A percentile compares a stretch with the other conserved stretches of the same genome.
These are phyloP conservation scores for Balaenoptera acutorostrata DNA, from an alignment of 2,113 vertebrate genomes.

Conservation along the genomic window DNA sequence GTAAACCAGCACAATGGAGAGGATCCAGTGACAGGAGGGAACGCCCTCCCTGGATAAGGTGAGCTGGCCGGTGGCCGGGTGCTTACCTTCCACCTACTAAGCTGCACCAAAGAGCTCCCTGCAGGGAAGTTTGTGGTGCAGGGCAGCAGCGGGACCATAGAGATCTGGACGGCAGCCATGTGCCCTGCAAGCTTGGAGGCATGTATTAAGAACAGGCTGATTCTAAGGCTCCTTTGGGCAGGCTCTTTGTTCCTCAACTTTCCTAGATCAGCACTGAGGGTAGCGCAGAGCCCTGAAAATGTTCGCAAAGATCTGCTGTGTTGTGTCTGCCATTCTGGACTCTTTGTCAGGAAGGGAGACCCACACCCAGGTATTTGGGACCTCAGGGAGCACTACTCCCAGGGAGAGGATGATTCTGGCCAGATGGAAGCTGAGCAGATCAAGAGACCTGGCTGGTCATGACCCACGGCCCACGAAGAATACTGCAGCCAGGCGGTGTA, in stretches of 20 bases:
- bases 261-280: not conserved
- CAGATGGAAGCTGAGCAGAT: not conserved
- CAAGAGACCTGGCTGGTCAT: not conserved
- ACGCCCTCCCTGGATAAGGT: not conserved
- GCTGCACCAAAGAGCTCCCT: not conserved
- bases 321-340: not conserved
- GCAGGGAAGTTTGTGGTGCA: not conserved
- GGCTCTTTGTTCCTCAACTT: not conserved
- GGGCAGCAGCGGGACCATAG: not conserved
- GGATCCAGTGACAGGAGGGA: constrained; percentile 6
- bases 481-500: not conserved
- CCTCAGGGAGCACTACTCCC: not conserved
- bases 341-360: not conserved
- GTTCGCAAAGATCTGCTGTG: not conserved
- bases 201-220: not conserved
- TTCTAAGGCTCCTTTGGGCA: not conserved
- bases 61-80: not conserved
- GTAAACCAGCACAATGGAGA: constrained; percentile 47
- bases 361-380: not conserved
- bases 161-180: fast-evolving
- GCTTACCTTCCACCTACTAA: not conserved
- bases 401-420: not conserved
- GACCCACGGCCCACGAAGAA: not conserved
- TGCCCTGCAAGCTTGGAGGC: not conserved
- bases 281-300: not conserved